Base-by-base conservation (phyloP, 2,888 invertebrate species). In the Aleiodes leptofemur region DNA sequence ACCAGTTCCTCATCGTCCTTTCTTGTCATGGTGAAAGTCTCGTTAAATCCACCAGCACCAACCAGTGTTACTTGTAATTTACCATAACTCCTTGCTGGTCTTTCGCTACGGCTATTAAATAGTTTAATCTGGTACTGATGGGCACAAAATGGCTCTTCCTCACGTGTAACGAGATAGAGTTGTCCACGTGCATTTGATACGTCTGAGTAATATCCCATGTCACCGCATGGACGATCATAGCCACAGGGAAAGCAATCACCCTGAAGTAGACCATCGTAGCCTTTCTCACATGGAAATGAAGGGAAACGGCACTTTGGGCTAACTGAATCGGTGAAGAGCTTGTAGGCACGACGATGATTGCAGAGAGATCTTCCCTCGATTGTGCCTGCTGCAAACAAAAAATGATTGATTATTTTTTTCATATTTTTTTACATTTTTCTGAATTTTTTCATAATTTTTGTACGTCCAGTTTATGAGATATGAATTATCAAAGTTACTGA, bases 171-270 rank as follows among this genome's bases (percentile, higher is more conserved):
- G 64, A 98, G 90, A 86, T 96, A 98, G n/a, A 97, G 91, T 82
- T 95, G 95, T 0, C 97, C 97, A 38, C 96, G 91, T 0, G 96
- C 97, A 4, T 93, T 92, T 0, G 96, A 95, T 66, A 94, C 91
- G 88, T 97, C 96, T 0, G 98, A 96, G 89, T 97, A 97, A 90
- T 97, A 98, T 0, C 98, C 98, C 97, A 98, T 97, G 87, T 96
- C 96, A 50, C 96, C 96, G 88, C 97, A 98, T 0, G 93, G 91
- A 1, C 92, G 90, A 31, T 92, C 91, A 3, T 91, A 90, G 53
- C 90, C 88, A 86, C 96, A 96, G 0, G 94, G 94, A 85, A 95
- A 95, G 85, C 96, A 96, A 74, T 93, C 92, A 13, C 96, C 96
- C 59, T 92, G 93, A 68, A 97, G 90, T 82, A 97, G 96, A 77